Percentiles rank a stretch among this genome's conserved stretches.
Conservation (phyloP, 2,797 vertebrate genomes). For the Fratercula arctica region DNA sequence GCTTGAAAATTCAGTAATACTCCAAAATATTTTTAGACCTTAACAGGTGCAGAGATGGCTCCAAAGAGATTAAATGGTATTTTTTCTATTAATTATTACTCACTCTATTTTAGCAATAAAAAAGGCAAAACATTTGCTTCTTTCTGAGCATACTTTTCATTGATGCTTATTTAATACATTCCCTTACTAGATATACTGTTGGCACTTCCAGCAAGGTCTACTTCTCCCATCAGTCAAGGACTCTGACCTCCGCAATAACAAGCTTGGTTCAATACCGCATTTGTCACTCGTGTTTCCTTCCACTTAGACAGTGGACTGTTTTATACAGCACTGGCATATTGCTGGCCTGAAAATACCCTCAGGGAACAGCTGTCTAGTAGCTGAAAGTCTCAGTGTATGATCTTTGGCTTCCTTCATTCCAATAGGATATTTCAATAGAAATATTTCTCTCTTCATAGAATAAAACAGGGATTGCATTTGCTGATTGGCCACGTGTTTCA, state of each 20-base stretch:
- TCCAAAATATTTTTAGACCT: neutral
- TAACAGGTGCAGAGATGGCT: neutral
- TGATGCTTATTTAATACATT: neutral
- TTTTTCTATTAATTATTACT: neutral
- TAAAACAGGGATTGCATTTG: neutral
- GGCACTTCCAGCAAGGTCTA: neutral
- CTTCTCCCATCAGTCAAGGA: neutral
- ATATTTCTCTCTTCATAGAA: neutral
- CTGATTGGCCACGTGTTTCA: neutral
- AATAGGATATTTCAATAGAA: neutral
- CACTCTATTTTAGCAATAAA: neutral
- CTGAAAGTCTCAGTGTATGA: neutral
- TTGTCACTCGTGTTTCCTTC: neutral
- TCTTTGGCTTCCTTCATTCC: neutral
- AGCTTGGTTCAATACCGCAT: neutral
- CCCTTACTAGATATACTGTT: neutral
- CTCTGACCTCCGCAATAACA: neutral
- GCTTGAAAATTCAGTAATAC: neutral
- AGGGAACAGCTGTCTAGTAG: neutral
- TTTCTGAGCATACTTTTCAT: neutral
- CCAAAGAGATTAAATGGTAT: neutral
- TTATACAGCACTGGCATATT: neutral
- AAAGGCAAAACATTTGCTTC: neutral
- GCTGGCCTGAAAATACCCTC: neutral
- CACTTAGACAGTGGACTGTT: neutral